Base-by-base conservation (phyloP, 1,140 invertebrate genomes). In the Aradophagus sp. region DNA sequence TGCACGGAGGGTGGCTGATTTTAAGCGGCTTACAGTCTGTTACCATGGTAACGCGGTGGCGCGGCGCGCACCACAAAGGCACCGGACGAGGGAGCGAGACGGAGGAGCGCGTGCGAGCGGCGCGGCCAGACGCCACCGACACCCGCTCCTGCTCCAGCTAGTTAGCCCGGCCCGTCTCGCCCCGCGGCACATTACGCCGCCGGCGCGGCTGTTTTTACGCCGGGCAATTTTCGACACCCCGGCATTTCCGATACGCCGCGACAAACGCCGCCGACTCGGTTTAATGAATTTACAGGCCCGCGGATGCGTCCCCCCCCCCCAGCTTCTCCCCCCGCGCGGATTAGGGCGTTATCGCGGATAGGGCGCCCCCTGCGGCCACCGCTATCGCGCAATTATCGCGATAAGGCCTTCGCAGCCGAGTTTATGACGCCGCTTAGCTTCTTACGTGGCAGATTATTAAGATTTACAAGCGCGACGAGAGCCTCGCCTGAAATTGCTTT, bases 21-120 rank as follows among this genome's bases (percentile, higher is more conserved):
- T 67, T 67, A 67, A 67, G 63, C 63, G 53, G 63, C 63, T 67
- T 67, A 67, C 38, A 58, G 50, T 67, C 63, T 47, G 63, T 67
- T 58, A 67, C 63, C 63, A 67, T 67, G 53, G 63, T 52, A 58
- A 67, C 63, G 23, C 48, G n/a, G 14, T 58, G 38, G 41, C 34
- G 15, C 39, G 36, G 29, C 39, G 20, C 20, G 17, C 27, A 59
- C 35, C 35, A 59, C 38, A 48, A 50, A 50, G 34, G 19, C 38
- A 38, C 19, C 14, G 16, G 31, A 2, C 16, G 34, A 7, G 45
- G 35, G 44, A 44, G 52, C 1, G 29, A 35, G 41, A 58, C 20
- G 45, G 41, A 45, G 31, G 19, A 34, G 39, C 17, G 38, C 29
- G 35, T 52, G 34, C 35, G 16, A 52, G 26, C 50, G 26, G 32